Evolutionary conservation across 2,113 vertebrate genomes (phyloP).

Genomic region (Dasypus novemcinctus): DNA sequence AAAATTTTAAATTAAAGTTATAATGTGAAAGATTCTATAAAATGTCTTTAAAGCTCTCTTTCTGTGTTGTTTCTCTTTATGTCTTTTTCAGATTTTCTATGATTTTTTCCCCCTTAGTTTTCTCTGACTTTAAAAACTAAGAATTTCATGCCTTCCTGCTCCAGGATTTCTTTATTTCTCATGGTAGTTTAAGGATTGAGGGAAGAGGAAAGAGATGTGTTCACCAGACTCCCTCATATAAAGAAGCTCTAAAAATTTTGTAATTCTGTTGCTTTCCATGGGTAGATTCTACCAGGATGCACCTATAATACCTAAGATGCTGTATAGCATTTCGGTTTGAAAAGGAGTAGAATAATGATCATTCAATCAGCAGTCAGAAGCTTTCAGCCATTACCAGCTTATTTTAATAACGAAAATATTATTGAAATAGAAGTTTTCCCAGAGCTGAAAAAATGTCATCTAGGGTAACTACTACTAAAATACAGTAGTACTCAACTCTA

Average conservation of each 20-base stretch:
- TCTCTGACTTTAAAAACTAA: background rate
- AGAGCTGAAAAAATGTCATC: background rate
- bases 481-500: background rate
- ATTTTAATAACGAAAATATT: background rate
- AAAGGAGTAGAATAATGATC: background rate
- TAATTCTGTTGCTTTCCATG: background rate
- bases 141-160: background rate
- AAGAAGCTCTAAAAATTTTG: background rate
- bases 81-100: background rate
- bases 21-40: background rate
- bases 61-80: background rate
- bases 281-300: background rate
- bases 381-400: background rate
- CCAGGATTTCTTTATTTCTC: background rate
- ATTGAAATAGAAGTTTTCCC: background rate
- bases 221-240: background rate
- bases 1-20: background rate
- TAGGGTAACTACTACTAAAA: background rate
- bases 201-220: background rate
- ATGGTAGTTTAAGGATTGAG: background rate
- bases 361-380: background rate
- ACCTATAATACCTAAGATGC: background rate
- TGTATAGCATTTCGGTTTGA: background rate
- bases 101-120: background rate
- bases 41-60: background rate